Evolutionary conservation across 2,797 vertebrate genomes (phyloP).

Genomic region (Myoxocephalus aenaeus): DNA sequence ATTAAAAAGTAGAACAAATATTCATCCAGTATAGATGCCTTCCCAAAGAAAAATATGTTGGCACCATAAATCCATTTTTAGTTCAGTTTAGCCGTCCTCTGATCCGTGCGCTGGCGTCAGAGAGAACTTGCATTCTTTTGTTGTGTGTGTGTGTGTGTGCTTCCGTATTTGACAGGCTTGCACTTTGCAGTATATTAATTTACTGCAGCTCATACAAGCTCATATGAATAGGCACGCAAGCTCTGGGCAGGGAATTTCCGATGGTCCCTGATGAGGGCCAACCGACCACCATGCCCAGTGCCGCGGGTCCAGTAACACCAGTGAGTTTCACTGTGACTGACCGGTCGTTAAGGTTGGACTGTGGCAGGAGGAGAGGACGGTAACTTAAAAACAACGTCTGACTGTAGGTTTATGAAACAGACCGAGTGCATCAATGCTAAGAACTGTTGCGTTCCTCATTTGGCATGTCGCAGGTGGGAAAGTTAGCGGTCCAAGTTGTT

Average conservation of each 20-base stretch:
- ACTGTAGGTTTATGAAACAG: slow-evolving; percentile 20
- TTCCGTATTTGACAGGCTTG: neutral
- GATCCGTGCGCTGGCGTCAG: neutral
- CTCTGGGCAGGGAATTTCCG: slow-evolving; percentile 37
- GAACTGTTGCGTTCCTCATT: neutral
- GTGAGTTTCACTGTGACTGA: neutral
- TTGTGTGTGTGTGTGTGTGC: neutral
- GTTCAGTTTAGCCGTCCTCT: neutral
- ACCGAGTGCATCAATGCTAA: neutral
- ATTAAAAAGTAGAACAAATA: neutral
- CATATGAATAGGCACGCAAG: slow-evolving; percentile 31
- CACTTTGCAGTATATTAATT: slow-evolving; percentile 26
- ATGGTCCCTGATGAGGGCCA: neutral
- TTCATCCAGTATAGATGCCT: neutral
- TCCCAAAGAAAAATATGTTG: neutral
- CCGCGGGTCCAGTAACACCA: neutral
- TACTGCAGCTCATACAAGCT: slow-evolving; percentile 30
- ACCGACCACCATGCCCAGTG: neutral
- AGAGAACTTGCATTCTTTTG: slow-evolving; percentile 39
- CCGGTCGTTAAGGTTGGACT: slow-evolving; percentile 21
- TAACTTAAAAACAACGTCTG: slow-evolving; percentile 30
- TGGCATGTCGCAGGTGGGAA: neutral
- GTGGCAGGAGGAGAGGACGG: slow-evolving; percentile 28
- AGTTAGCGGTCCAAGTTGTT: neutral
- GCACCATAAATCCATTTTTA: neutral